A percentile compares a stretch with the other conserved stretches of the same genome.
Conservation (phyloP, 2,888 invertebrate genomes). For the Drosophila cognata region DNA sequence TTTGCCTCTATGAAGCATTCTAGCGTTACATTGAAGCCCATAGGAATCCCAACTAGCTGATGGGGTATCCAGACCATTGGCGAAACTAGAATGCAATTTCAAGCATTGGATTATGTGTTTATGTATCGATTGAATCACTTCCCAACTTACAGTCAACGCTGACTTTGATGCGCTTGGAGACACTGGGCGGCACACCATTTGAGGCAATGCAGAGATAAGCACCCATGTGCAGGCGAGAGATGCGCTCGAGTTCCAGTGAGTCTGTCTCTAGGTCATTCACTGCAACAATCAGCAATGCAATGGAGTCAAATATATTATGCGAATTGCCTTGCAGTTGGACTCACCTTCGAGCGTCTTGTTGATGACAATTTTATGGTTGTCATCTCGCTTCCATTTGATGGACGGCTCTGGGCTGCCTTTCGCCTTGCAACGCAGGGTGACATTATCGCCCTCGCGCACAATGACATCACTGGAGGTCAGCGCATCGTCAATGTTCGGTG, state of each 20-base stretch:
- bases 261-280: conserved; percentile 94
- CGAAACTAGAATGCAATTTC: conserved; percentile 88
- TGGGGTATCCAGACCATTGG: conserved; percentile 97
- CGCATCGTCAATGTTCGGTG: conserved; percentile 96
- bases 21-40: conserved; percentile 92
- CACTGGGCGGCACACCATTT: conserved; percentile 95
- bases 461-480: conserved; percentile 96
- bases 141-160: conserved; percentile 95
- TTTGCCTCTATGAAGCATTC: conserved; percentile 96
- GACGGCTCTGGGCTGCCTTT: conserved; percentile 94
- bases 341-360: conserved; percentile 92
- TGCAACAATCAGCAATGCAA: conserved; percentile 81
- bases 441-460: conserved; percentile 95
- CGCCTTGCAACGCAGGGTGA: conserved; percentile 94
- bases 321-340: conserved; percentile 22
- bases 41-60: conserved; percentile 94
- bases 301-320: conserved; percentile 10
- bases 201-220: conserved; percentile 94
- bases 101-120: neutral
- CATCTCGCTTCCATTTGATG: conserved; percentile 96
- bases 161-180: conserved; percentile 96
- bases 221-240: conserved; percentile 95
- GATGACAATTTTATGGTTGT: conserved; percentile 93
- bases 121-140: neutral
- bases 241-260: conserved; percentile 92